These are phyloP conservation scores for Sebastes variabilis DNA, from an alignment of 2,797 vertebrate genomes.

Conservation along the genomic window DNA sequence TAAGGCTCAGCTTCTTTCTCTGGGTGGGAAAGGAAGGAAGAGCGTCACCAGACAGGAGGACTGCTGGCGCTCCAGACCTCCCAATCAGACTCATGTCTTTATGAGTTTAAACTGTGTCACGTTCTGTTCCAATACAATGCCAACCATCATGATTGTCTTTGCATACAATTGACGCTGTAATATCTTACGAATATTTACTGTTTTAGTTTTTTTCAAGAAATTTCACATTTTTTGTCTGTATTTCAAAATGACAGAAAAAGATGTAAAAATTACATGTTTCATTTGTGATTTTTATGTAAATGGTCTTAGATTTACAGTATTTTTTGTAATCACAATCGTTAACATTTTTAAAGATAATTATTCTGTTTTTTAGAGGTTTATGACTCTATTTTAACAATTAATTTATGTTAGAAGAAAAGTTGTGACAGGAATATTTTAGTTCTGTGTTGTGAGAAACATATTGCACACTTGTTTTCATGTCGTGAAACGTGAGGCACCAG, in stretches of 20 bases:
- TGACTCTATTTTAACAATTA: too few relatives aligned
- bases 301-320: too few relatives aligned
- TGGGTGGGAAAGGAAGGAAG: constrained; percentile 88
- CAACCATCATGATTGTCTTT: not conserved
- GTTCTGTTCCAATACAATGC: not conserved
- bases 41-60: constrained; percentile 79
- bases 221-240: too few relatives aligned
- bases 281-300: too few relatives aligned
- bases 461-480: not conserved
- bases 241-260: too few relatives aligned
- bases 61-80: constrained; percentile 68
- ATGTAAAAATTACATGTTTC: too few relatives aligned
- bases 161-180: not conserved
- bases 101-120: constrained; percentile 39
- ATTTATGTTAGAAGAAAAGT: too few relatives aligned
- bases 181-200: too few relatives aligned
- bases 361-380: too few relatives aligned
- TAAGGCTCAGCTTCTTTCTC: constrained; percentile 58
- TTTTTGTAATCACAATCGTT: too few relatives aligned
- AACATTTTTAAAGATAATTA: too few relatives aligned
- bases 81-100: constrained; percentile 36
- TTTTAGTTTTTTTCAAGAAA: not conserved
- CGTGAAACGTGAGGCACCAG: not conserved
- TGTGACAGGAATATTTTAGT: not conserved
- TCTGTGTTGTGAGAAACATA: not conserved